Evolutionary conservation across 1,140 invertebrate species (phyloP).

Genomic region (Drosophila equinoxialis): DNA sequence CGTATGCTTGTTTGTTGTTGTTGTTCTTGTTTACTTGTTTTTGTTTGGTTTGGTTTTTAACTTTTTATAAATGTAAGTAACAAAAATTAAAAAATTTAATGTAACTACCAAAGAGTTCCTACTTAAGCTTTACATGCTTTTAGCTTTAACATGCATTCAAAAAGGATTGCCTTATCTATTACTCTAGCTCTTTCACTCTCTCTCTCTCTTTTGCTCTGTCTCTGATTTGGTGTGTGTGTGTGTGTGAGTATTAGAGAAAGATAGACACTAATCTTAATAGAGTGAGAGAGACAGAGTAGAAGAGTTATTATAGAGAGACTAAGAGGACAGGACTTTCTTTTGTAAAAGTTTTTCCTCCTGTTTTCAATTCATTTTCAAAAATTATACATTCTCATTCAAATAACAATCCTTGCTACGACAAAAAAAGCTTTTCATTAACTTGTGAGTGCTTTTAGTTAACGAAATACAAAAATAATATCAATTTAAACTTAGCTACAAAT

Average conservation of each 20-base stretch:
- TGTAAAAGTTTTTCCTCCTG: conserved; percentile 35
- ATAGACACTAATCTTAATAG: neutral
- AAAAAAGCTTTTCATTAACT: conserved; percentile 29
- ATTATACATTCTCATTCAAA: conserved; percentile 42
- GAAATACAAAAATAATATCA: conserved; percentile 18
- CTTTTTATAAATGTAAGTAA: conserved; percentile 78
- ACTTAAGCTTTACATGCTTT: conserved; percentile 81
- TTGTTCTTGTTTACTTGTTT: conserved; percentile 24
- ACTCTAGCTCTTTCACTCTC: neutral
- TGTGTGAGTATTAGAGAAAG: neutral
- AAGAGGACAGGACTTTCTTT: conserved; percentile 23
- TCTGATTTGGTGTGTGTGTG: neutral
- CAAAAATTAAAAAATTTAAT: conserved; percentile 70
- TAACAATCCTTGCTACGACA: conserved; percentile 28
- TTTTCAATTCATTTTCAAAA: neutral
- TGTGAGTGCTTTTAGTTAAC: conserved; percentile 4
- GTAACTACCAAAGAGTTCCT: conserved; percentile 66
- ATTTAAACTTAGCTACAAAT: conserved; percentile 69
- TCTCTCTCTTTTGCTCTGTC: neutral
- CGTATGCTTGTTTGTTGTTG: neutral
- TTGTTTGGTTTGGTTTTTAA: conserved; percentile 30
- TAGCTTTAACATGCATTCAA: conserved; percentile 73
- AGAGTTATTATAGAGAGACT: neutral
- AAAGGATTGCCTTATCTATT: conserved; percentile 31
- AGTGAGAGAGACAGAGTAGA: neutral